Percentiles rank a stretch among this genome's conserved stretches.
Conservation (phyloP, 1,140 invertebrate species). For the Macrosteles quadrilineatus region DNA sequence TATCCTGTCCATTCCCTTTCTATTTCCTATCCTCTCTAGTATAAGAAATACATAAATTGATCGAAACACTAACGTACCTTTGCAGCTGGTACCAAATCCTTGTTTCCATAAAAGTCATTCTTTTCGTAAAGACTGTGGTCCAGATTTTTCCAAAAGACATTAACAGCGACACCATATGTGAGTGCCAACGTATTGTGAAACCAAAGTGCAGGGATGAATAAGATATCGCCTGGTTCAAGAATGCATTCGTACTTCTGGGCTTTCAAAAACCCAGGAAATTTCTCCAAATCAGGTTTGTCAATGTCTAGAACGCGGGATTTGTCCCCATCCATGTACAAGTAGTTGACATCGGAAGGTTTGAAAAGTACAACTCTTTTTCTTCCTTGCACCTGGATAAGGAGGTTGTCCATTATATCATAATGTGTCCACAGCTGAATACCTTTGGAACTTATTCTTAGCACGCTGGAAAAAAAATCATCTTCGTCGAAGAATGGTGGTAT, state of each 20-base stretch:
- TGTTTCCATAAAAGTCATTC: conserved; percentile 62
- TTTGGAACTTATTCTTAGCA: conserved; percentile 58
- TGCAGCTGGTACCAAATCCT: conserved; percentile 54
- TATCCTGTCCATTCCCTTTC: too few species aligned
- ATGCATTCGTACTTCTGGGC: conserved; percentile 52
- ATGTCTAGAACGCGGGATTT: conserved; percentile 62
- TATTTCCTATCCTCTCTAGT: too few species aligned
- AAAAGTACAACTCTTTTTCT: conserved; percentile 58
- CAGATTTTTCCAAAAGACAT: conserved; percentile 63
- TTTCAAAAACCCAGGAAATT: conserved; percentile 56
- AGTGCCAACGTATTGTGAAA: conserved; percentile 60
- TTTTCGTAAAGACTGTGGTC: conserved; percentile 54
- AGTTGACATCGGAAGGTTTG: conserved; percentile 54
- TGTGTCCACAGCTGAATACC: conserved; percentile 62
- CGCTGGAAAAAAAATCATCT: conserved; percentile 58
- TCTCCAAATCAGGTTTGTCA: conserved; percentile 53
- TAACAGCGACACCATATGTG: conserved; percentile 58
- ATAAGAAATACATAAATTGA: too few species aligned
- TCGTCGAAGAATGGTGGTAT: conserved; percentile 53
- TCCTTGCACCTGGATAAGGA: conserved; percentile 59
- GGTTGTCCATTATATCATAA: conserved; percentile 66
- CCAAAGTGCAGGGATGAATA: conserved; percentile 66
- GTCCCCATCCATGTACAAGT: conserved; percentile 61
- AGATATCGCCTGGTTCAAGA: conserved; percentile 58
- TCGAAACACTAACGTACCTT: conserved; percentile 41